Evolutionary conservation across 2,888 invertebrate genomes (phyloP).

Genomic region (Chalcosyrphus nemorum): DNA sequence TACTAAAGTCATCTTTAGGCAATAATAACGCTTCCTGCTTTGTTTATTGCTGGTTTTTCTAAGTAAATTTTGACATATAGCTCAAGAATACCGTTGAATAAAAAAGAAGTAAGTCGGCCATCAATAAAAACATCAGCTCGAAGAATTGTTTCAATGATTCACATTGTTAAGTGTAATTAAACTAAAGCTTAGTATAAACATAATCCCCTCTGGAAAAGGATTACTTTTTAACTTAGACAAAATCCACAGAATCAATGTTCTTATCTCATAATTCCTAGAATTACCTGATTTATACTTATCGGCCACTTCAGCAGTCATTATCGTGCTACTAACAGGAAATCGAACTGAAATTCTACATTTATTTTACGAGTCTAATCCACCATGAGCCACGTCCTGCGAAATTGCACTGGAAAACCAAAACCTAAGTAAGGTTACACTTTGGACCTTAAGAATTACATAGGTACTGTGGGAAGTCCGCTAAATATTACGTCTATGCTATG

Average conservation of each 20-base stretch:
- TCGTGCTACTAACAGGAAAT: slow-evolving; percentile 48
- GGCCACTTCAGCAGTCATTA: neutral
- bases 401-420: slow-evolving; percentile 5
- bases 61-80: no score
- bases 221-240: neutral
- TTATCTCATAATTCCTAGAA: slow-evolving; percentile 5
- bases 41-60: no score
- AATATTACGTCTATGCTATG: neutral
- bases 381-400: neutral
- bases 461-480: slow-evolving; percentile 7
- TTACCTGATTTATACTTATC: neutral
- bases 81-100: no score
- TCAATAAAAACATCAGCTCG: no score
- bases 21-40: no score
- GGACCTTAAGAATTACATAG: neutral
- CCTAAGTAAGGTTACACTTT: neutral
- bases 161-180: neutral
- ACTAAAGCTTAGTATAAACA: neutral
- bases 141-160: no score
- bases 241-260: neutral
- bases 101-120: no score
- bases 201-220: neutral
- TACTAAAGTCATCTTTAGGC: no score
- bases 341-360: neutral
- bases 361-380: neutral